A percentile compares a stretch with the other conserved stretches of the same genome.
Conservation (phyloP, 2,888 invertebrate genomes). For the Rhyacophila evoluta region DNA sequence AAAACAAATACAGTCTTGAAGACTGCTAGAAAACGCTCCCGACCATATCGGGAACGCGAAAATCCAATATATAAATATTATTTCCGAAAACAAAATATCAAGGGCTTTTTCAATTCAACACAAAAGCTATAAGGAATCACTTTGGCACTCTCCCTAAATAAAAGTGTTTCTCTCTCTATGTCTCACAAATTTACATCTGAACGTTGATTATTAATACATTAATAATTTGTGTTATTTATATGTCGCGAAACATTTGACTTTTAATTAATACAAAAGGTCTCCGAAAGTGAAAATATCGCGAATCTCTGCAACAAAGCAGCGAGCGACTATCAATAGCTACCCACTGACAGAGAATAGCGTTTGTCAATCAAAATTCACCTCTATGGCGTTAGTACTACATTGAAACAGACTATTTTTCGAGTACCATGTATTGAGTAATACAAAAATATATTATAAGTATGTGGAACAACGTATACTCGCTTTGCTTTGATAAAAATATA, state of each 20-base stretch:
- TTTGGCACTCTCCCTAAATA: neutral
- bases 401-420: neutral
- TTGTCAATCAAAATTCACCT: neutral
- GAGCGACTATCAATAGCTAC: neutral
- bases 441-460: neutral
- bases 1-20: slow-evolving; percentile 42
- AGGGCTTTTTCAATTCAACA: slow-evolving; percentile 13
- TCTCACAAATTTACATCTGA: neutral
- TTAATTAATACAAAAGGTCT: neutral
- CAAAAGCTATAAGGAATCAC: neutral
- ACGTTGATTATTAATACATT: too few species aligned
- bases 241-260: neutral
- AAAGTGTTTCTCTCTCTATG: neutral
- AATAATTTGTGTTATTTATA: neutral
- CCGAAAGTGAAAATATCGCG: slow-evolving; percentile 20
- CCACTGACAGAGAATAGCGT: neutral
- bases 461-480: neutral
- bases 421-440: neutral
- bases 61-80: neutral
- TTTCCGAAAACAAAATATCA: neutral
- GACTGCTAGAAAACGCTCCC: slow-evolving; percentile 54
- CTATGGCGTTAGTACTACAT: neutral
- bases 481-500: neutral
- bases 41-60: slow-evolving; percentile 51
- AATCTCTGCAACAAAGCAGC: neutral